These are phyloP conservation scores for Sapajus apella DNA, from an alignment of 2,113 vertebrate genomes.

Conservation along the genomic window DNA sequence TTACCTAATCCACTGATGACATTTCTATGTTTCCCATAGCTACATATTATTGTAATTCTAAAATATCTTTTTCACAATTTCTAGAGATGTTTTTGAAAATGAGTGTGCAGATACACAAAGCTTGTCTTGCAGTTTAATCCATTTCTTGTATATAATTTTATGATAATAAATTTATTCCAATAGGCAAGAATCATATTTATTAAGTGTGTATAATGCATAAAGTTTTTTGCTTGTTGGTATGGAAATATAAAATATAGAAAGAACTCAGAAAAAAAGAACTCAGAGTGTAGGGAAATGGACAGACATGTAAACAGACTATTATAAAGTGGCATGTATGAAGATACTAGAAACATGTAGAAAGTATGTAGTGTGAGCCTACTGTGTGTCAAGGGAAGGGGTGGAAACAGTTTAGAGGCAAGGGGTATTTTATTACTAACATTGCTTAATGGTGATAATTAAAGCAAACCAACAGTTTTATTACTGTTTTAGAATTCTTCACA, in stretches of 20 bases:
- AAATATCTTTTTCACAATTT: not conserved
- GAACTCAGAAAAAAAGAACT: not conserved
- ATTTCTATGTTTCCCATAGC: not conserved
- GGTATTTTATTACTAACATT: not conserved
- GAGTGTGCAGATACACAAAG: not conserved
- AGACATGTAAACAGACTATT: not conserved
- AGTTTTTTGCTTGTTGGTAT: not conserved
- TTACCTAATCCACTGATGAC: not conserved
- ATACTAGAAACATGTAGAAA: not conserved
- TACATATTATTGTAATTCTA: not conserved
- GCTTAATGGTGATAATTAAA: not conserved
- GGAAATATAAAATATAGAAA: slow-evolving; percentile 21
- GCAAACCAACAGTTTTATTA: not conserved
- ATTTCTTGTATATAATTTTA: not conserved
- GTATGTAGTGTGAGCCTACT: not conserved
- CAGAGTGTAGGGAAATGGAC: not conserved
- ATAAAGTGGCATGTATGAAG: not conserved
- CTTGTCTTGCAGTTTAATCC: not conserved
- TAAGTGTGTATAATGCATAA: not conserved
- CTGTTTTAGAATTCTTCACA: not conserved
- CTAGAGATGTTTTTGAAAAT: not conserved
- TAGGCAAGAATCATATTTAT: not conserved
- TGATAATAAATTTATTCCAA: slow-evolving; percentile 13
- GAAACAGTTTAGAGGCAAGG: not conserved
- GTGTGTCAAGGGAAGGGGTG: not conserved